phyloP scores from a whole-genome alignment of 2,888 invertebrate species.

The Vesta saturnalis region DNA sequence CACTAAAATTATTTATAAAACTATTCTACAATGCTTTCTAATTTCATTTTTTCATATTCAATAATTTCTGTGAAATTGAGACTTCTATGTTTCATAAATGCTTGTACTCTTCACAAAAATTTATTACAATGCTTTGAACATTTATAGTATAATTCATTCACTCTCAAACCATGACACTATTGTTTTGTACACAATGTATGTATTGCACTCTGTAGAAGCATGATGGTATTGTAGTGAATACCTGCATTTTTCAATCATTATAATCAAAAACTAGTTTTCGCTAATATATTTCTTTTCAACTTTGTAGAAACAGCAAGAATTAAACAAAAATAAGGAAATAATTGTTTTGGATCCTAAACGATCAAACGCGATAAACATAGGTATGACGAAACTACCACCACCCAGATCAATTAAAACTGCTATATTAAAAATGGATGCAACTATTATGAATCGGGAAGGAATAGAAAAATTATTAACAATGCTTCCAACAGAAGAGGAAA shows the following conservation, averaged over 20 bases:
- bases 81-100: too few relatives aligned
- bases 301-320: conserved; percentile 81
- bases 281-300: neutral
- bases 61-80: too few relatives aligned
- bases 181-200: neutral
- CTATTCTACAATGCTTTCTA: too few relatives aligned
- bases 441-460: conserved; percentile 97
- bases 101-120: too few relatives aligned
- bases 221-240: neutral
- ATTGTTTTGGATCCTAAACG: conserved; percentile 96
- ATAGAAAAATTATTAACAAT: conserved; percentile 97
- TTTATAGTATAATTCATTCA: too few relatives aligned
- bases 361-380: conserved; percentile 99
- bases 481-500: conserved; percentile 94
- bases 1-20: too few relatives aligned
- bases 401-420: conserved; percentile 99
- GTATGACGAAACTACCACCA: conserved; percentile 98
- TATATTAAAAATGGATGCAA: conserved; percentile 98
- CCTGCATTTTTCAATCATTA: neutral
- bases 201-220: conserved; percentile 7
- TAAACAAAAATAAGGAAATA: conserved; percentile 88
- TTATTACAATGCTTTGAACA: too few relatives aligned
- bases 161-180: neutral
- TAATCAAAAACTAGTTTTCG: neutral
- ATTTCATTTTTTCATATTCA: too few relatives aligned